Conservation (phyloP, 2,888 invertebrate genomes). For the Theodoxus fluviatilis region DNA sequence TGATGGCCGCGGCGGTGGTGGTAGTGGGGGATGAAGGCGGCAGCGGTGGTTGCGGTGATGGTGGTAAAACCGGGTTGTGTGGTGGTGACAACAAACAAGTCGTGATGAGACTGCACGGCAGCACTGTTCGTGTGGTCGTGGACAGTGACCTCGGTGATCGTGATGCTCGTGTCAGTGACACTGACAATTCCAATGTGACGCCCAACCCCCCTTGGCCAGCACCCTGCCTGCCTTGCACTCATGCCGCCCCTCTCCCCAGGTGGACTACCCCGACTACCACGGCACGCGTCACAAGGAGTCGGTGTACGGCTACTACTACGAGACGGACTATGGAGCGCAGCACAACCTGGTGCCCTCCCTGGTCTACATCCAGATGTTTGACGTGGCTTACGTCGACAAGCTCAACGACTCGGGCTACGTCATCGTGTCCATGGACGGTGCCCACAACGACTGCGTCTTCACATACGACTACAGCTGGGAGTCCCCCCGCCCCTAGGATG, state of each 20-base stretch:
- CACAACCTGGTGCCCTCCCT: slow-evolving; percentile 45
- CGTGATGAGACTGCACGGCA: no score
- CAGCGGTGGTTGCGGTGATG: no score
- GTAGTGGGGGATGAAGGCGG: no score
- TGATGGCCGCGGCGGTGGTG: no score
- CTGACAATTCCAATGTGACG: no score
- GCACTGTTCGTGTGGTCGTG: no score
- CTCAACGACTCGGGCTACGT: slow-evolving; percentile 44
- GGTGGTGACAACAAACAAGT: no score
- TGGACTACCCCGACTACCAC: slow-evolving; percentile 43
- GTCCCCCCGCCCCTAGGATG: no score
- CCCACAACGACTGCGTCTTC: slow-evolving; percentile 43
- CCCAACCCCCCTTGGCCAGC: not conserved
- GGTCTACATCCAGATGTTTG: slow-evolving; percentile 49
- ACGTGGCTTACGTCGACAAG: slow-evolving; percentile 41
- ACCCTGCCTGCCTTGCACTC: not conserved
- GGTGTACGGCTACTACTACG: slow-evolving; percentile 52
- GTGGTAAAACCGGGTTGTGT: no score
- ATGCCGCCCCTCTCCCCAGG: slow-evolving; percentile 39
- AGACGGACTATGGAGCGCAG: slow-evolving; percentile 46
- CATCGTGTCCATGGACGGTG: slow-evolving; percentile 38
- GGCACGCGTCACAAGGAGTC: slow-evolving; percentile 33
- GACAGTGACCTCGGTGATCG: no score
- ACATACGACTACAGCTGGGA: slow-evolving; percentile 41
- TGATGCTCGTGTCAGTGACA: no score